Percentiles rank a stretch among this genome's conserved stretches.
These are phyloP conservation scores for Pseudomyrmex dendroicus DNA, from an alignment of 1,140 invertebrate species.

Conservation along the genomic window DNA sequence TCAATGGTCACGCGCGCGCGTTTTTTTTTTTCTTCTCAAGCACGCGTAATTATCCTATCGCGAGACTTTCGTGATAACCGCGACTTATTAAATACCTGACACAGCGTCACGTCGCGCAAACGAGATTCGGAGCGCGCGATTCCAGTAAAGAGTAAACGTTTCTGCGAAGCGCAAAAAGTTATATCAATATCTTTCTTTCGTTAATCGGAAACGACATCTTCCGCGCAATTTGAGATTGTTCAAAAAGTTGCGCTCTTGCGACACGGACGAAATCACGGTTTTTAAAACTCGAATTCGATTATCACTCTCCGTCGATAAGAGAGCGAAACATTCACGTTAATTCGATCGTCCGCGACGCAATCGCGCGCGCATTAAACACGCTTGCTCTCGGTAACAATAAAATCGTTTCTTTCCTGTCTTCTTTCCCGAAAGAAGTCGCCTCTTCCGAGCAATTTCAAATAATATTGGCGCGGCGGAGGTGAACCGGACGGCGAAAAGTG, in stretches of 20 bases:
- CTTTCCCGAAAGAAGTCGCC: conserved; percentile 4
- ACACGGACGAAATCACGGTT: background rate
- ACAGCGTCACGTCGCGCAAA: background rate
- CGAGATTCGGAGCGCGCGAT: background rate
- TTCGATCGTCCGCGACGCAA: conserved; percentile 26
- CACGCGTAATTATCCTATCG: background rate
- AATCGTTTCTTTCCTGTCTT: background rate
- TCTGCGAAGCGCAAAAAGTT: background rate
- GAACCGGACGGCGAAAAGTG: conserved; percentile 59
- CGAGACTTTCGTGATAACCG: background rate
- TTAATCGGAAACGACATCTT: background rate
- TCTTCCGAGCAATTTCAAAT: conserved; percentile 49
- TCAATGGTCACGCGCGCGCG: no score
- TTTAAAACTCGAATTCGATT: no score
- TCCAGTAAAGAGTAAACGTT: background rate
- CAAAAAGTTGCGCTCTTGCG: background rate
- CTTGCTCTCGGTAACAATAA: conserved; percentile 32
- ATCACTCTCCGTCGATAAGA: no score
- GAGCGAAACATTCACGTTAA: no score
- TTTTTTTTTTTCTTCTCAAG: background rate
- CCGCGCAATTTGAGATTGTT: no score
- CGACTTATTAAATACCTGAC: background rate
- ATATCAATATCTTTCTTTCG: background rate
- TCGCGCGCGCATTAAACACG: conserved; percentile 4
- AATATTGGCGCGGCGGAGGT: conserved; percentile 57